Evolutionary conservation across 2,113 vertebrate genomes (phyloP).

Genomic region (Spea bombifrons): DNA sequence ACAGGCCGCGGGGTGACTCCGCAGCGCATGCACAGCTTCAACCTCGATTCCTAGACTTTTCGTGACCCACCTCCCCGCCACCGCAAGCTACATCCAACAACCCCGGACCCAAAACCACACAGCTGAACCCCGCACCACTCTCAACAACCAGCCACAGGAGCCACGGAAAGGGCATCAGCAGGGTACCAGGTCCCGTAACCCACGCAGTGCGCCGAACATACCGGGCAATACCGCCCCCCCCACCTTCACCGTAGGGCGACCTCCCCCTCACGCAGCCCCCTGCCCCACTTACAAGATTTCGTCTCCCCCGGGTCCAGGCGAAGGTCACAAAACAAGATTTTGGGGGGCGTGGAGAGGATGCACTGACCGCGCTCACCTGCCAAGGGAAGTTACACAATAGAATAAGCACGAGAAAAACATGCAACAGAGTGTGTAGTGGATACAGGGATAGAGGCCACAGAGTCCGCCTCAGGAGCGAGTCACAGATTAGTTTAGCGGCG

Average conservation of each 20-base stretch:
- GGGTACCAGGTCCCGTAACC: too few species aligned
- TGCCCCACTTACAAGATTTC: constrained; percentile 73
- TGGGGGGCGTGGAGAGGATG: constrained; percentile 93
- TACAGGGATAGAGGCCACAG: not conserved
- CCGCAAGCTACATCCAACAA: not conserved
- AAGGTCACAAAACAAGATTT: constrained; percentile 97
- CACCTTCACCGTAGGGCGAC: not conserved
- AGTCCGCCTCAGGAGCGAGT: not conserved
- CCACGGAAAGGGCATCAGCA: not conserved
- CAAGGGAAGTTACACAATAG: constrained; percentile 25
- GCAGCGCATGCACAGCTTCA: not conserved
- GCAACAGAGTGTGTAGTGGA: not conserved
- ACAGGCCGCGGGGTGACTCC: too few species aligned
- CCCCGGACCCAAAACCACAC: not conserved
- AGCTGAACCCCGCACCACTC: not conserved
- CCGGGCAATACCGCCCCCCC: too few species aligned
- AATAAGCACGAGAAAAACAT: not conserved
- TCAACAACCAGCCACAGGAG: not conserved
- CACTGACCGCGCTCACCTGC: constrained; percentile 94
- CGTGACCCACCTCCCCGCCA: not conserved
- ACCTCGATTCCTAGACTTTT: not conserved
- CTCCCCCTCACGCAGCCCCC: not conserved
- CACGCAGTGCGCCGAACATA: too few species aligned
- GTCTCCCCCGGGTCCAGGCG: constrained; percentile 91
- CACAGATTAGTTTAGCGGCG: not conserved